These are phyloP conservation scores for Tetramorium simillimum DNA, from an alignment of 1,140 invertebrate genomes.

Conservation along the genomic window DNA sequence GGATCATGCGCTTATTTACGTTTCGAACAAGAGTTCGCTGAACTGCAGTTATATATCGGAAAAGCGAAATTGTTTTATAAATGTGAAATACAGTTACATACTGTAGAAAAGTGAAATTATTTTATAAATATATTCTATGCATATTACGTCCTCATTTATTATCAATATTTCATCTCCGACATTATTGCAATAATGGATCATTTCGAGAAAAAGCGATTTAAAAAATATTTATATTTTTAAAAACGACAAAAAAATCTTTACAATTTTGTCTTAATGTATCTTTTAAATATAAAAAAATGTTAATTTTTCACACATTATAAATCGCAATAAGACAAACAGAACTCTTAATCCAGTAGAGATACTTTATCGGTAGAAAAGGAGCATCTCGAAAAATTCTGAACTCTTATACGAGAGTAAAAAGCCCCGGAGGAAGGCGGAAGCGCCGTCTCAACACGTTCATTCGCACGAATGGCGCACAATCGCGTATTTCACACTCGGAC, in stretches of 20 bases:
- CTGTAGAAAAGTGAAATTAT: background rate
- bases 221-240: background rate
- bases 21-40: background rate
- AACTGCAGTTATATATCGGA: background rate
- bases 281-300: background rate
- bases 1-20: constrained; percentile 3
- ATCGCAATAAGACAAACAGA: background rate
- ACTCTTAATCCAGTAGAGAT: background rate
- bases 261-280: background rate
- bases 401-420: constrained; percentile 39
- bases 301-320: background rate
- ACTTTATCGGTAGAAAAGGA: background rate
- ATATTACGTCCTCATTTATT: background rate
- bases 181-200: background rate
- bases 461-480: constrained; percentile 53
- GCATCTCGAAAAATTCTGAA: constrained; percentile 22
- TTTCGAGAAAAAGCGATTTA: background rate
- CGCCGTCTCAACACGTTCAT: constrained; percentile 43
- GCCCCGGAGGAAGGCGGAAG: background rate
- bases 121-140: background rate
- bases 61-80: background rate
- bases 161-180: background rate
- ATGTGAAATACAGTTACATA: background rate
- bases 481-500: constrained; percentile 41
- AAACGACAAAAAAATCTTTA: background rate